These are phyloP conservation scores for Vimba vimba DNA, from an alignment of 2,113 vertebrate genomes.

Conservation along the genomic window DNA sequence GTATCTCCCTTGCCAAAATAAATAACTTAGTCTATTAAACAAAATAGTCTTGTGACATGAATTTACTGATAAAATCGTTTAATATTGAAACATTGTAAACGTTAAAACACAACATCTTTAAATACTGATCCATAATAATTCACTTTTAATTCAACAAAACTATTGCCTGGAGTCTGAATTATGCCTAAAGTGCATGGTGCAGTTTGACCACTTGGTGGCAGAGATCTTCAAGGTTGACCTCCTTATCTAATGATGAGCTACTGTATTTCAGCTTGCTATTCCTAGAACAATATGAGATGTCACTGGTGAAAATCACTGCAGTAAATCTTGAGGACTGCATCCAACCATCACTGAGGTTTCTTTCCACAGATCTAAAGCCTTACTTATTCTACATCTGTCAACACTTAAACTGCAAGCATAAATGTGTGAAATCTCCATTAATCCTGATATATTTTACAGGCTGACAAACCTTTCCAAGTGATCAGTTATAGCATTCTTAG, in stretches of 20 bases:
- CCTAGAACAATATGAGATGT: neutral
- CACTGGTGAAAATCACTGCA: slow-evolving; percentile 19
- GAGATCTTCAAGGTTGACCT: slow-evolving; percentile 21
- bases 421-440: neutral
- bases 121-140: slow-evolving; percentile 19
- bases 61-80: neutral
- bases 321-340: neutral
- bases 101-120: neutral
- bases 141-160: slow-evolving; percentile 28
- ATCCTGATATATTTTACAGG: neutral
- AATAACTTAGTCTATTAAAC: too few species aligned
- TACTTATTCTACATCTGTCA: neutral
- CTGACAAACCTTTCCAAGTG: neutral
- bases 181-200: slow-evolving; percentile 69
- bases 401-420: neutral
- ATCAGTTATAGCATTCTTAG: neutral
- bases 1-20: too few species aligned
- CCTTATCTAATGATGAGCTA: slow-evolving; percentile 12
- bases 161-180: slow-evolving; percentile 60
- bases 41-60: too few species aligned
- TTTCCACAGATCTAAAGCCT: neutral
- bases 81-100: neutral
- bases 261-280: slow-evolving; percentile 29
- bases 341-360: neutral
- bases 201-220: slow-evolving; percentile 59